Conservation (phyloP, 2,888 invertebrate genomes). For the Heliconius cydno region DNA sequence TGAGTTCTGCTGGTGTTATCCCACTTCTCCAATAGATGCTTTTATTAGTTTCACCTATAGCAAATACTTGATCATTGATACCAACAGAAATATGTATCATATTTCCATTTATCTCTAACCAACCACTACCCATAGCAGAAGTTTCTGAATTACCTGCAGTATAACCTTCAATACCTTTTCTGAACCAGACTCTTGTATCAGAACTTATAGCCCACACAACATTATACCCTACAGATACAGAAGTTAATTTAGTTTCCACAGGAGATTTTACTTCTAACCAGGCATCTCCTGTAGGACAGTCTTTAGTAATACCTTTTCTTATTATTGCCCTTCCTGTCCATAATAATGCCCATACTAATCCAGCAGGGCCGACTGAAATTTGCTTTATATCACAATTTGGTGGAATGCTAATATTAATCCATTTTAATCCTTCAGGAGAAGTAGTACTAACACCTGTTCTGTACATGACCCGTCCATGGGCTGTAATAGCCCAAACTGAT, state of each 20-base stretch:
- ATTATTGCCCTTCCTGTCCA: slow-evolving; percentile 93
- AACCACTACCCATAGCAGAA: slow-evolving; percentile 90
- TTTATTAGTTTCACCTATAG: slow-evolving; percentile 92
- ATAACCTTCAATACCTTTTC: slow-evolving; percentile 88
- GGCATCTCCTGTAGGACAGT: slow-evolving; percentile 86
- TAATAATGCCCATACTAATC: slow-evolving; percentile 93
- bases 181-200: slow-evolving; percentile 93
- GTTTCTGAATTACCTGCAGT: slow-evolving; percentile 88
- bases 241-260: slow-evolving; percentile 87
- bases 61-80: slow-evolving; percentile 94
- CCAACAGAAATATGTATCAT: slow-evolving; percentile 93
- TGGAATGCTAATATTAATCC: slow-evolving; percentile 91
- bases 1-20: slow-evolving; percentile 88
- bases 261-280: slow-evolving; percentile 93
- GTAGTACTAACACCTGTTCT: slow-evolving; percentile 90
- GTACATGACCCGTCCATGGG: slow-evolving; percentile 95
- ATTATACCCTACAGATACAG: slow-evolving; percentile 92
- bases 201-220: slow-evolving; percentile 92
- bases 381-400: slow-evolving; percentile 92
- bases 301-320: slow-evolving; percentile 92
- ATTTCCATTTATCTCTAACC: slow-evolving; percentile 95
- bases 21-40: slow-evolving; percentile 91
- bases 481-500: slow-evolving; percentile 96
- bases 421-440: slow-evolving; percentile 94
- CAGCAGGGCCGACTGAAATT: slow-evolving; percentile 93